Evolutionary conservation across 1,140 invertebrate genomes (phyloP).

Genomic region (Lepidurus packardi): DNA sequence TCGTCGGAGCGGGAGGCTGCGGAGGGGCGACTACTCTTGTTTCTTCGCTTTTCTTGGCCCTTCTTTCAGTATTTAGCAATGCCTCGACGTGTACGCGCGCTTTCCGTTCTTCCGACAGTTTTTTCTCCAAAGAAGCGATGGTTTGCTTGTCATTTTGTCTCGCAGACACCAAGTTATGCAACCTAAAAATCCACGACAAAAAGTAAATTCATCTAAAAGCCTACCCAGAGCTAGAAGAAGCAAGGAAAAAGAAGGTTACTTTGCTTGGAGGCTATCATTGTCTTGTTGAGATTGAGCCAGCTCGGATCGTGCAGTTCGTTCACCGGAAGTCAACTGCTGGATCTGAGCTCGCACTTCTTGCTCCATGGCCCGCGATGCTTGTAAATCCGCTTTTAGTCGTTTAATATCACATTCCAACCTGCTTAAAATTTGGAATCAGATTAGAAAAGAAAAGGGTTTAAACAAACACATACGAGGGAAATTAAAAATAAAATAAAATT

Average conservation of each 20-base stretch:
- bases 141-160: conserved; percentile 72
- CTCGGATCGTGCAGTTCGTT: conserved; percentile 67
- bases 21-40: conserved; percentile 48
- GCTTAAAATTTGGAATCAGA: conserved; percentile 26
- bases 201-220: not conserved
- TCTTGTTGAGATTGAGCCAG: conserved; percentile 70
- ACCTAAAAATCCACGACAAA: conserved; percentile 46
- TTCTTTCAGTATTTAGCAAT: conserved; percentile 68
- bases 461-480: not conserved
- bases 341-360: conserved; percentile 74
- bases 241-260: conserved; percentile 49
- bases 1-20: conserved; percentile 38
- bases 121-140: conserved; percentile 66
- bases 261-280: conserved; percentile 72
- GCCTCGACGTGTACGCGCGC: conserved; percentile 64
- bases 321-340: conserved; percentile 56
- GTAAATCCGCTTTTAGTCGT: conserved; percentile 70
- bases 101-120: conserved; percentile 76
- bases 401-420: conserved; percentile 68
- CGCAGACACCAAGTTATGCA: conserved; percentile 62
- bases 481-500: conserved; percentile 27
- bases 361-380: conserved; percentile 66
- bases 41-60: conserved; percentile 61
- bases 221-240: too few species aligned
- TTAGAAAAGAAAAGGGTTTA: not conserved